Conservation (phyloP, 2,113 vertebrate genomes). For the Phoxinus phoxinus region DNA sequence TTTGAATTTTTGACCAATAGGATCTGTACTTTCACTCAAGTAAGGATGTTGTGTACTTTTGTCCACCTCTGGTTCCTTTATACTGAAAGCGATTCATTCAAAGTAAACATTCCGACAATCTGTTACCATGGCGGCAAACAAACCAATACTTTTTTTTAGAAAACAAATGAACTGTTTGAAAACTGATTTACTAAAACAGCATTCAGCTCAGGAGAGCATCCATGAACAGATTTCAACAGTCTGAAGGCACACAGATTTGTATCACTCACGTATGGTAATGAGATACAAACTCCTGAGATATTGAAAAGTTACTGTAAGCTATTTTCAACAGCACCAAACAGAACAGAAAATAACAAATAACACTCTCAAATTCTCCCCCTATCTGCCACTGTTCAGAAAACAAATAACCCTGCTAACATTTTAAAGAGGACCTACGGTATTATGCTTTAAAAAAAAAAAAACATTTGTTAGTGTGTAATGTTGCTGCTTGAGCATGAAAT, state of each 20-base stretch:
- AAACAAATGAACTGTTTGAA: neutral
- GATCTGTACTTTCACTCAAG: too few relatives aligned
- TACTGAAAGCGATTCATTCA: neutral
- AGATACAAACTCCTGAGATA: neutral
- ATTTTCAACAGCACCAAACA: neutral
- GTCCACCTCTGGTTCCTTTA: neutral
- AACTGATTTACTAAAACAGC: neutral
- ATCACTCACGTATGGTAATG: neutral
- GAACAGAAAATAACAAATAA: neutral
- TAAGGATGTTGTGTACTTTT: too few relatives aligned
- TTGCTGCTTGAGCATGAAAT: too few relatives aligned
- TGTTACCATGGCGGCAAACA: slow-evolving; percentile 21
- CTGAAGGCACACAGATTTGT: neutral
- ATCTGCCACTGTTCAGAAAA: neutral
- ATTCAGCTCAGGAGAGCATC: neutral
- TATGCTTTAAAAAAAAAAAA: too few relatives aligned
- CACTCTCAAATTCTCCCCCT: neutral
- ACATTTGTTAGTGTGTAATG: too few relatives aligned
- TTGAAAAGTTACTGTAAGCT: neutral
- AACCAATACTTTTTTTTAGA: neutral
- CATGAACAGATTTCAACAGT: neutral
- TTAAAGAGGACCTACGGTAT: too few relatives aligned
- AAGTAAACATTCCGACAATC: neutral
- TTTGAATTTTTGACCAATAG: too few relatives aligned
- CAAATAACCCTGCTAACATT: too few relatives aligned